These are phyloP conservation scores for Liasis olivaceus DNA, from an alignment of 2,797 vertebrate species.

Conservation along the genomic window DNA sequence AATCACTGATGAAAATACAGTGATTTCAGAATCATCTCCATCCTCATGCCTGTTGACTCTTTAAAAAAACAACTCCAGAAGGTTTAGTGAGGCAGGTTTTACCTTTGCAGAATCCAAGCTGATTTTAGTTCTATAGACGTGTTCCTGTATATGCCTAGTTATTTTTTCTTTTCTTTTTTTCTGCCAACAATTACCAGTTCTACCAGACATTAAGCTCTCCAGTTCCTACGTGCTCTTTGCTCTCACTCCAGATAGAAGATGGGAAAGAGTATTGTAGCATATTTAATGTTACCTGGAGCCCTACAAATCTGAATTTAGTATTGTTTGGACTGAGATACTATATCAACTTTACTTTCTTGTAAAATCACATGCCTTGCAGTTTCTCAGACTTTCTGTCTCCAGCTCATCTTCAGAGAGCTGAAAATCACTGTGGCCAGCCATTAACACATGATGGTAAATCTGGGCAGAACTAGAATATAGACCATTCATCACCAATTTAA, in stretches of 20 bases:
- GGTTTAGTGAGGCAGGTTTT: background rate
- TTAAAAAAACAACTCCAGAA: background rate
- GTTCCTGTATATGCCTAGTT: background rate
- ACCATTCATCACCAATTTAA: background rate
- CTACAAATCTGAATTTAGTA: background rate
- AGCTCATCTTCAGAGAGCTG: background rate
- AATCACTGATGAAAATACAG: background rate
- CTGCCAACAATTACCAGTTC: background rate
- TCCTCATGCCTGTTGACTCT: background rate
- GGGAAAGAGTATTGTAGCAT: background rate
- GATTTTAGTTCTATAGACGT: background rate
- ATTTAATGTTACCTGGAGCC: background rate
- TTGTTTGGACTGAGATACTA: background rate
- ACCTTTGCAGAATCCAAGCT: background rate
- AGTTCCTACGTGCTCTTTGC: background rate
- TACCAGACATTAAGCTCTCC: background rate
- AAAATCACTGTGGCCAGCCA: background rate
- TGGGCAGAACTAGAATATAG: background rate
- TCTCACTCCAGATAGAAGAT: background rate
- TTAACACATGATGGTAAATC: background rate
- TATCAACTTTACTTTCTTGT: background rate
- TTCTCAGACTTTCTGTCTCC: background rate
- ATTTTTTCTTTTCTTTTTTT: background rate
- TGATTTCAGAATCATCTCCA: background rate
- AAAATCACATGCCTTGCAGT: background rate